Conservation (phyloP, 2,797 vertebrate species). For the Molossus alvarezi region DNA sequence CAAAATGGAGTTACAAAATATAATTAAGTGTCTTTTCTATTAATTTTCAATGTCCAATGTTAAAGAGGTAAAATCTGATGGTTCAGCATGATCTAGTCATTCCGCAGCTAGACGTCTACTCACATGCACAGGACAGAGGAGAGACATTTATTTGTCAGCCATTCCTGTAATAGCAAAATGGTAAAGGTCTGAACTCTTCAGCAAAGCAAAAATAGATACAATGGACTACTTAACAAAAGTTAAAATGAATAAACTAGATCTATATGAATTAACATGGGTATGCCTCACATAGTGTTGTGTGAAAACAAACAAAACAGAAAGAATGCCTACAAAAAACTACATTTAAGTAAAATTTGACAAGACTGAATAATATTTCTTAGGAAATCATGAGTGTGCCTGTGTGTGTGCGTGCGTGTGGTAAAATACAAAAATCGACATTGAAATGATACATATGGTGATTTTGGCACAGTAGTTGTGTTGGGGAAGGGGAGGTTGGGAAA, state of each 20-base stretch:
- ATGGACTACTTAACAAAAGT: background rate
- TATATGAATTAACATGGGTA: background rate
- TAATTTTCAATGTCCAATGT: conserved; percentile 11
- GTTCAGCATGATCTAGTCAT: background rate
- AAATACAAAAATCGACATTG: background rate
- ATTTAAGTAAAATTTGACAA: conserved; percentile 6
- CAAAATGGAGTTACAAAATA: background rate
- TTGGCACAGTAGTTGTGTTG: background rate
- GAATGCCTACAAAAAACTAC: background rate
- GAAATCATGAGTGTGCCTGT: background rate
- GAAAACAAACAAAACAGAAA: background rate
- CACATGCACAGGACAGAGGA: background rate
- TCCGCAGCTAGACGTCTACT: background rate
- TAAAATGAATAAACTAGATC: conserved; percentile 14
- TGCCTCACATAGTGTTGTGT: background rate
- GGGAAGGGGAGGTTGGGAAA: background rate
- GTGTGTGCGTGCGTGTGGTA: background rate
- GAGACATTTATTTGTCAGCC: background rate
- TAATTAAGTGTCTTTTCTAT: background rate
- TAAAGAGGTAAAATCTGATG: conserved; percentile 7
- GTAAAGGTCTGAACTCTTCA: background rate
- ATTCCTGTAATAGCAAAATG: background rate
- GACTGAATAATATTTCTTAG: background rate
- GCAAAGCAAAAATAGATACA: background rate
- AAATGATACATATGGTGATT: background rate